Evolutionary conservation across 2,113 vertebrate genomes (phyloP).

Genomic region (Labeo catla): DNA sequence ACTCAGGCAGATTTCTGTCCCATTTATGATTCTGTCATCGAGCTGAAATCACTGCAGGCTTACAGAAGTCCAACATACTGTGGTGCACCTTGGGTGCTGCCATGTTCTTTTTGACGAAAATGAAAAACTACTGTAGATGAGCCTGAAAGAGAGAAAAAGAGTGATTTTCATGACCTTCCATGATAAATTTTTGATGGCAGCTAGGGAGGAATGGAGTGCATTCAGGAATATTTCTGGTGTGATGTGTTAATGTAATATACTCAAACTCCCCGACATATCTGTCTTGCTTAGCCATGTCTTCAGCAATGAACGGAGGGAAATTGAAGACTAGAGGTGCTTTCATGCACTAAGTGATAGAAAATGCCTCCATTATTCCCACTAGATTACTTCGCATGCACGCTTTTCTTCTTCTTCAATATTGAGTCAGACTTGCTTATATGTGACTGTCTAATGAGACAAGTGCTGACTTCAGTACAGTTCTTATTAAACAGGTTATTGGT

Average conservation of each 20-base stretch:
- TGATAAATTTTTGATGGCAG: slow-evolving; percentile 42
- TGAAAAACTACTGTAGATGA: background rate
- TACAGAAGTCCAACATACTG: slow-evolving; percentile 17
- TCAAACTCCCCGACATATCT: slow-evolving; percentile 3
- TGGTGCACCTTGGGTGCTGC: background rate
- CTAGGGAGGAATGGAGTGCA: background rate
- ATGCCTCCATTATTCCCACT: background rate
- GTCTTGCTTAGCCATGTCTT: slow-evolving; percentile 36
- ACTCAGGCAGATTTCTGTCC: slow-evolving; percentile 22
- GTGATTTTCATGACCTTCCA: slow-evolving; percentile 34
- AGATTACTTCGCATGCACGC: slow-evolving; percentile 14
- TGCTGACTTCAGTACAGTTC: background rate
- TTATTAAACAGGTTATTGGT: background rate
- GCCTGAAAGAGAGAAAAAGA: background rate
- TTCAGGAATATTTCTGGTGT: slow-evolving; percentile 18
- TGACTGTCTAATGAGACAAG: background rate
- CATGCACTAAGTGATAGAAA: slow-evolving; percentile 25
- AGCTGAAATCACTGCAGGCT: slow-evolving; percentile 32
- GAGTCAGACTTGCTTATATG: slow-evolving; percentile 1
- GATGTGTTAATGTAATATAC: slow-evolving; percentile 30
- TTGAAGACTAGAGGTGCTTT: slow-evolving; percentile 44
- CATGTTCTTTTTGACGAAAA: slow-evolving; percentile 37
- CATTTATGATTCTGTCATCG: slow-evolving; percentile 27
- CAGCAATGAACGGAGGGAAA: slow-evolving; percentile 44
- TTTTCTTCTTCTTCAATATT: background rate